Conservation (phyloP, 1,140 invertebrate genomes). For the Conopomorpha cramerella region DNA sequence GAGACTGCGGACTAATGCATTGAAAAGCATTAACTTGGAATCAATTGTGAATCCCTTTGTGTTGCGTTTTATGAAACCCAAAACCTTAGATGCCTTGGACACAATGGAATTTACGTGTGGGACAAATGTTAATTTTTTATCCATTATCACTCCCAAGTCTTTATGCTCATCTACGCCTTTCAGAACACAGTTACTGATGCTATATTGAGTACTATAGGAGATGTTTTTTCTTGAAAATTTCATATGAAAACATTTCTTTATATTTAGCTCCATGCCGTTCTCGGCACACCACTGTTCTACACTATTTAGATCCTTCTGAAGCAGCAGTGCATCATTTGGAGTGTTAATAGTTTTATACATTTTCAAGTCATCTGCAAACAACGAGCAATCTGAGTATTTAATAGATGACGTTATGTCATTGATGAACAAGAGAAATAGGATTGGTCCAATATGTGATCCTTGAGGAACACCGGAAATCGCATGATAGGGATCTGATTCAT, state of each 20-base stretch:
- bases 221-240: neutral
- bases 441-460: slow-evolving; percentile 1
- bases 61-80: too few relatives aligned
- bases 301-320: neutral
- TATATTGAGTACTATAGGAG: neutral
- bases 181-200: neutral
- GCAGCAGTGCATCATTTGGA: neutral
- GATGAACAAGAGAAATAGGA: neutral
- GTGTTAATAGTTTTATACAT: neutral
- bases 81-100: too few relatives aligned
- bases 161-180: neutral
- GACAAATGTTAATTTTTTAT: slow-evolving; percentile 1
- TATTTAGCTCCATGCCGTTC: neutral
- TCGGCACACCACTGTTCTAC: neutral
- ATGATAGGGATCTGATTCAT: neutral
- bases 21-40: too few relatives aligned
- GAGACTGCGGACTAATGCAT: too few relatives aligned
- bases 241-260: neutral
- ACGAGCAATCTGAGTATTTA: neutral
- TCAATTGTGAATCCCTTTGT: too few relatives aligned
- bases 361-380: slow-evolving; percentile 1
- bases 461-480: too few relatives aligned
- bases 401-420: neutral
- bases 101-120: too few relatives aligned
- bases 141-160: neutral